Conservation (phyloP, 1,140 invertebrate genomes). For the Yoshiicerus persimilis region DNA sequence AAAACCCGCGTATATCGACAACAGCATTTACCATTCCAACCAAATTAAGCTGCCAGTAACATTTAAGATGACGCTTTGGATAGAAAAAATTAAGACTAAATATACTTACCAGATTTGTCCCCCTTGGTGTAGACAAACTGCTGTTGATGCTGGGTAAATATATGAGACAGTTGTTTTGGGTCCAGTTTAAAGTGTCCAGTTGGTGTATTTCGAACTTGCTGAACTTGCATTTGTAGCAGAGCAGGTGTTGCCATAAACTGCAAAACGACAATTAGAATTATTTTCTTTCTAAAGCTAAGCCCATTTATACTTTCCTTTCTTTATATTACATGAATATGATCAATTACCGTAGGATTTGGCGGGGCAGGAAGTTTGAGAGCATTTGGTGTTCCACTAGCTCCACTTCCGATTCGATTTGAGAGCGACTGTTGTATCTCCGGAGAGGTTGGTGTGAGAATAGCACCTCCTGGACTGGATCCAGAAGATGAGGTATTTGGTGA, state of each 20-base stretch:
- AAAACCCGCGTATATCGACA: too few relatives aligned
- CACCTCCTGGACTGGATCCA: background rate
- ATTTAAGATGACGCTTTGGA: too few relatives aligned
- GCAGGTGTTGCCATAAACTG: conserved; percentile 28
- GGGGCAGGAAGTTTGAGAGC: background rate
- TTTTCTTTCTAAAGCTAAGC: too few relatives aligned
- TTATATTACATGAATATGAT: background rate
- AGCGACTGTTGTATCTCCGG: background rate
- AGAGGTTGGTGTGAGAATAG: background rate
- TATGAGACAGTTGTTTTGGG: conserved; percentile 41
- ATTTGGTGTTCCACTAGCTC: background rate
- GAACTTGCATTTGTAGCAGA: conserved; percentile 45
- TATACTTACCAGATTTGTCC: conserved; percentile 3
- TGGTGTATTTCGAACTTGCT: conserved; percentile 35
- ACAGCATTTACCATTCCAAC: too few relatives aligned
- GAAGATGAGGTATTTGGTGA: conserved; percentile 8
- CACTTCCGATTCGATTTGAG: conserved; percentile 7
- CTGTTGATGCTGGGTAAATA: conserved; percentile 46
- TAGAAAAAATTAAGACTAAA: background rate
- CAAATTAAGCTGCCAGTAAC: too few relatives aligned
- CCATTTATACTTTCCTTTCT: too few relatives aligned
- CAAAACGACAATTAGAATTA: background rate
- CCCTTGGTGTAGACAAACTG: conserved; percentile 30
- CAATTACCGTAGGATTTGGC: background rate
- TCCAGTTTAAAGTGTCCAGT: conserved; percentile 38